These are phyloP conservation scores for Paramisgurnus dabryanus DNA, from an alignment of 2,113 vertebrate genomes.

Conservation along the genomic window DNA sequence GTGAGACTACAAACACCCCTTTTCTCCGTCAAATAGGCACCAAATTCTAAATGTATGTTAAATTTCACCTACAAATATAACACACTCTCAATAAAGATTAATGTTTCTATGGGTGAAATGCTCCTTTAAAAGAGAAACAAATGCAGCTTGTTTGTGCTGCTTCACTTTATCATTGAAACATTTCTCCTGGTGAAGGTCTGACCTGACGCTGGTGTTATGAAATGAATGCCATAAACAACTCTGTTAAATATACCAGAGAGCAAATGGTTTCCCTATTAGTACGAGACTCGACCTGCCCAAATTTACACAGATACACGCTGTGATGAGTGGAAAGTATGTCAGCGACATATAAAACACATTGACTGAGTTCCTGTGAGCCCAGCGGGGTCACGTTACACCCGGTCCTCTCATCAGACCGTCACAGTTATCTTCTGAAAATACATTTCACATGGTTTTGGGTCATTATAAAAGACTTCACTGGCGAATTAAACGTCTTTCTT, in stretches of 20 bases:
- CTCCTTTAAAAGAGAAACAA: too few species aligned
- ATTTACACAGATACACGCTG: slow-evolving; percentile 40
- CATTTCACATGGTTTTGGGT: too few species aligned
- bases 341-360: slow-evolving; percentile 57
- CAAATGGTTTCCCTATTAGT: not conserved
- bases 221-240: slow-evolving; percentile 15
- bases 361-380: slow-evolving; percentile 21
- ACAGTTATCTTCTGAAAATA: too few species aligned
- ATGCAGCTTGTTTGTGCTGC: not conserved
- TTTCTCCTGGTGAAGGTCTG: not conserved
- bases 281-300: slow-evolving; percentile 38
- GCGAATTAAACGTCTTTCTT: slow-evolving; percentile 17
- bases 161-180: not conserved
- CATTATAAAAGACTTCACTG: slow-evolving; percentile 7
- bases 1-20: too few species aligned
- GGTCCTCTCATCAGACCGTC: slow-evolving; percentile 2
- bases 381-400: slow-evolving; percentile 57
- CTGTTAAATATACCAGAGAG: not conserved
- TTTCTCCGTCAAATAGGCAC: too few species aligned
- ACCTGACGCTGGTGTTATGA: not conserved
- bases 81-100: too few species aligned
- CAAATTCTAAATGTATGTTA: too few species aligned
- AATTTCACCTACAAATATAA: too few species aligned
- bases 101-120: too few species aligned
- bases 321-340: slow-evolving; percentile 63